Evolutionary conservation across 1,140 invertebrate genomes (phyloP).

Genomic region (Musca domestica): DNA sequence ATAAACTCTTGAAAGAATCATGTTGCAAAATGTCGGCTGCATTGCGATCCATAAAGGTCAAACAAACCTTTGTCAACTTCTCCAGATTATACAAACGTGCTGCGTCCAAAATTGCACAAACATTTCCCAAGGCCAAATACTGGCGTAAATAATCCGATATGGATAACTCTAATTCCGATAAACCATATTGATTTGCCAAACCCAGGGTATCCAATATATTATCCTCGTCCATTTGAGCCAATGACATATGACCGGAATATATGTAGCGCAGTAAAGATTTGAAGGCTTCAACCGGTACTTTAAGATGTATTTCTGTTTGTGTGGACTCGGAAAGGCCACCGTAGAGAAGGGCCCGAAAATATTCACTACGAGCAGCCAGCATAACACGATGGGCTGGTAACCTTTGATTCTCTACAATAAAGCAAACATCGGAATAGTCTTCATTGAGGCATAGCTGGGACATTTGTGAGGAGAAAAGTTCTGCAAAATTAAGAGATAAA

Average conservation of each 20-base stretch:
- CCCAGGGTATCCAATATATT: constrained; percentile 83
- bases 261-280: constrained; percentile 91
- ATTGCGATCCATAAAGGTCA: constrained; percentile 85
- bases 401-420: constrained; percentile 80
- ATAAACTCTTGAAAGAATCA: constrained; percentile 80
- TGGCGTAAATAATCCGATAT: constrained; percentile 92
- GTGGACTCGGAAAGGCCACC: constrained; percentile 89
- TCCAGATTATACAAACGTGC: constrained; percentile 68
- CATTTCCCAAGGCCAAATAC: constrained; percentile 82
- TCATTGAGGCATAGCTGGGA: constrained; percentile 79
- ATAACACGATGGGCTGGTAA: constrained; percentile 84
- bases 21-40: constrained; percentile 79
- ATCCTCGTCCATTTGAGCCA: constrained; percentile 81
- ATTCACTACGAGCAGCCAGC: constrained; percentile 89
- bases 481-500: constrained; percentile 25
- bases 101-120: constrained; percentile 90
- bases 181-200: constrained; percentile 93
- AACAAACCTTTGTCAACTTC: constrained; percentile 65
- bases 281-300: constrained; percentile 84
- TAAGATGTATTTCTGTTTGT: constrained; percentile 80
- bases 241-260: constrained; percentile 83
- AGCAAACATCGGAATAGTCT: constrained; percentile 87
- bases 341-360: constrained; percentile 87
- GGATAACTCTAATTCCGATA: constrained; percentile 84
- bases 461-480: constrained; percentile 56